Evolutionary conservation across 2,888 invertebrate genomes (phyloP).

Genomic region (Plebejus melissa): DNA sequence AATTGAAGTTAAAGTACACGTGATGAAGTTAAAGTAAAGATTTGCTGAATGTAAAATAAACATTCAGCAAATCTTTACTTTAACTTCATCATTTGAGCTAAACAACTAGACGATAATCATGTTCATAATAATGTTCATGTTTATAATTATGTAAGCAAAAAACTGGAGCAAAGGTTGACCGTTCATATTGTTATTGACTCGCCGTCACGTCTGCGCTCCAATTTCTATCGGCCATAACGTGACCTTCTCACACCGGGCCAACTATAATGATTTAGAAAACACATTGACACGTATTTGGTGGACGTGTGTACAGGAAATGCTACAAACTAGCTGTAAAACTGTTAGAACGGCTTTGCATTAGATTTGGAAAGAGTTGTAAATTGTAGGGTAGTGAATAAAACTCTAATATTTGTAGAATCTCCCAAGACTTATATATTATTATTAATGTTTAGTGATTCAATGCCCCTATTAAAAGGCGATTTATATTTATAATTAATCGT

Average conservation of each 20-base stretch:
- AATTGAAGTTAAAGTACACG: too few relatives aligned
- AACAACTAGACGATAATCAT: neutral
- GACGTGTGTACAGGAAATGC: neutral
- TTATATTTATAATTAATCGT: neutral
- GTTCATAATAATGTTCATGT: neutral
- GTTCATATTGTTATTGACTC: constrained; percentile 27
- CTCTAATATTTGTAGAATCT: too few relatives aligned
- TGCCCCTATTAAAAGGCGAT: neutral
- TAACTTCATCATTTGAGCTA: neutral
- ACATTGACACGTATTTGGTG: neutral
- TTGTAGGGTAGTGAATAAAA: neutral
- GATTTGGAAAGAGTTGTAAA: neutral
- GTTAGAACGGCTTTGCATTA: neutral
- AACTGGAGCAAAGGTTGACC: constrained; percentile 33
- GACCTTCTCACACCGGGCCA: constrained; percentile 7
- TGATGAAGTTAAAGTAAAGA: too few relatives aligned
- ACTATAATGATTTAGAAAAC: neutral
- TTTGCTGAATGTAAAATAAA: neutral
- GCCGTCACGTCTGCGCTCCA: constrained; percentile 19
- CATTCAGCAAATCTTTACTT: neutral
- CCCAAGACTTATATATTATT: too few relatives aligned
- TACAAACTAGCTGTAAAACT: neutral
- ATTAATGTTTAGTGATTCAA: too few relatives aligned
- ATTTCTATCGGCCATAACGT: constrained; percentile 2
- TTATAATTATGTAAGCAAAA: constrained; percentile 29